phyloP scores from a whole-genome alignment of 1,140 invertebrate species.

The Heterodera schachtii region DNA sequence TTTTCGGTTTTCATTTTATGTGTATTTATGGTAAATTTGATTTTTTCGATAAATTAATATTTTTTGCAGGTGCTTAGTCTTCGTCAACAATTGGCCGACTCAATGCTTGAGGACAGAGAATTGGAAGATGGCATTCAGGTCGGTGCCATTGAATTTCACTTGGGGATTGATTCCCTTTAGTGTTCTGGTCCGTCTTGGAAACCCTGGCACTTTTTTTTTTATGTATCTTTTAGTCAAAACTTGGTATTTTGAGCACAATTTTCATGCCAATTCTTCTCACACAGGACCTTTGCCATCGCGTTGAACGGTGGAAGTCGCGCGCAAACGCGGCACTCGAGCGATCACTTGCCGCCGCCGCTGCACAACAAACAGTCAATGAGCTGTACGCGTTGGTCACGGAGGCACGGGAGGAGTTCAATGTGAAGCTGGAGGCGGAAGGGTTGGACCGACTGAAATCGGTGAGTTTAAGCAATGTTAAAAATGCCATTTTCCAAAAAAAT shows the following conservation, averaged over 20 bases:
- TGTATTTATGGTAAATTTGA: too few relatives aligned
- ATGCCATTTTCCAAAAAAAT: not conserved
- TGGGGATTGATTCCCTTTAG: too few relatives aligned
- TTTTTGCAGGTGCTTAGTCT: slow-evolving; percentile 22
- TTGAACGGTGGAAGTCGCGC: slow-evolving; percentile 31
- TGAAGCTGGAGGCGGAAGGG: slow-evolving; percentile 12
- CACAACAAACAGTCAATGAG: slow-evolving; percentile 12
- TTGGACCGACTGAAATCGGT: slow-evolving; percentile 20
- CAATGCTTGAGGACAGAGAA: slow-evolving; percentile 34
- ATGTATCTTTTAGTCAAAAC: too few relatives aligned
- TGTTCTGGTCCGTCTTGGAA: too few relatives aligned
- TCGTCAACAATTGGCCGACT: slow-evolving; percentile 38
- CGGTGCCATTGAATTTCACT: too few relatives aligned
- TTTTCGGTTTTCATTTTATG: too few relatives aligned
- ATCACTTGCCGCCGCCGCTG: slow-evolving; percentile 10
- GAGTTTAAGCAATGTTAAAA: not conserved
- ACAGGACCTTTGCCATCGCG: slow-evolving; percentile 31
- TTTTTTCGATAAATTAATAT: too few relatives aligned
- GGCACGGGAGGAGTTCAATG: slow-evolving; percentile 30
- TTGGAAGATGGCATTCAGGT: slow-evolving; percentile 32
- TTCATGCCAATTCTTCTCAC: slow-evolving; percentile 18
- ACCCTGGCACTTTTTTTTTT: too few relatives aligned
- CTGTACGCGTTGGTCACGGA: slow-evolving; percentile 27
- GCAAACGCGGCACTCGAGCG: not conserved
- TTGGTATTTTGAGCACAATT: too few relatives aligned